Percentiles rank a stretch among this genome's conserved stretches.
Evolutionary conservation across 2,888 invertebrate genomes (phyloP).

Genomic region (Diaperis boleti): DNA sequence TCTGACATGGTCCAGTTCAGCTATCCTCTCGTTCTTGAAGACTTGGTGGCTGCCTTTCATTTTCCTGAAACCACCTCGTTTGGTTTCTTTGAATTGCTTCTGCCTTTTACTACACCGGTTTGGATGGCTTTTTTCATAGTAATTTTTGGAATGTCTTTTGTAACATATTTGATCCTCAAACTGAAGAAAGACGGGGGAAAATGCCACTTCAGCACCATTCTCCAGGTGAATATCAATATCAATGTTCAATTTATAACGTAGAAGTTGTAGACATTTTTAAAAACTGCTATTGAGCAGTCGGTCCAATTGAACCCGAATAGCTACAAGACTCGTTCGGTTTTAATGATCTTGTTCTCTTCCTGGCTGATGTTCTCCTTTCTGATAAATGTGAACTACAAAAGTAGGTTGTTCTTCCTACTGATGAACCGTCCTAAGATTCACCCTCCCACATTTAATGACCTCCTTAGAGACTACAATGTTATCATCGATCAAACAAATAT

Average conservation of each 20-base stretch:
- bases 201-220: no score
- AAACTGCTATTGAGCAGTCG: constrained; percentile 5
- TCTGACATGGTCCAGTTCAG: background rate
- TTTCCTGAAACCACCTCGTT: no score
- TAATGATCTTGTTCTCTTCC: background rate
- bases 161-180: no score
- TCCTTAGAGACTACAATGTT: background rate
- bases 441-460: background rate
- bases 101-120: no score
- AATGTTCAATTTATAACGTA: no score
- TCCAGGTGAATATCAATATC: no score
- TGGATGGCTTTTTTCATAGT: no score
- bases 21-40: no score
- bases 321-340: background rate
- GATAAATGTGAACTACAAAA: background rate
- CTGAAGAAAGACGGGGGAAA: no score
- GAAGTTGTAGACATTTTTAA: no score
- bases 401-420: background rate
- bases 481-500: background rate
- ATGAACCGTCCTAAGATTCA: background rate
- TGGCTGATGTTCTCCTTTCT: constrained; percentile 1
- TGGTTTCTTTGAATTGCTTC: no score
- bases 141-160: background rate
- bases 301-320: background rate
- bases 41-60: no score